Conservation (phyloP, 2,113 vertebrate species). For the Promerops cafer region DNA sequence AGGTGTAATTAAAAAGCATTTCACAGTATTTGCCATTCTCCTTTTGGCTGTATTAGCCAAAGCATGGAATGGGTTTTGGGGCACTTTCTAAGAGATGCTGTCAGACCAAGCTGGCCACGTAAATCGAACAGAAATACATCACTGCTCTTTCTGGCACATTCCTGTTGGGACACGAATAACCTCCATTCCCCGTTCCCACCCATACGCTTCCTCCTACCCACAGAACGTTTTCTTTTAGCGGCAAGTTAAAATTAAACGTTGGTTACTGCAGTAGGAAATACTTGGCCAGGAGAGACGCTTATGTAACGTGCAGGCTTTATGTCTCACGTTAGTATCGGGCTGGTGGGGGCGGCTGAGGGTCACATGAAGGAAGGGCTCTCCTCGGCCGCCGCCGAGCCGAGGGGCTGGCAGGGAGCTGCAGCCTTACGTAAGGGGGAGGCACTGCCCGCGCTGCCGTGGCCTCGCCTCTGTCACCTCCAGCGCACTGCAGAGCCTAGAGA, state of each 20-base stretch:
- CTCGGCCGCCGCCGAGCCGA: not conserved
- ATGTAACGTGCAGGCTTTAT: not conserved
- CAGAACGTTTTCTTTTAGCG: not conserved
- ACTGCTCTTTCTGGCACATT: not conserved
- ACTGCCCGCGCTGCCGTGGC: not conserved
- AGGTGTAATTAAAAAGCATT: not conserved
- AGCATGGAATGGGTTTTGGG: not conserved
- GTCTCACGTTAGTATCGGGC: not conserved
- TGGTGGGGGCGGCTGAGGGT: not conserved
- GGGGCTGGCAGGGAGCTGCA: not conserved
- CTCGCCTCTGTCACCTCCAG: not conserved
- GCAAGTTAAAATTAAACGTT: not conserved
- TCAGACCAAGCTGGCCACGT: not conserved
- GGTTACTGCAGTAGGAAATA: not conserved
- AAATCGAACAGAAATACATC: not conserved
- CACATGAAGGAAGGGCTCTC: not conserved
- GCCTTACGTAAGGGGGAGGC: not conserved
- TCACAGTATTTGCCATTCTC: accelerated
- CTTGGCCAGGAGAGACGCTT: not conserved
- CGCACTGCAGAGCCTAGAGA: not conserved
- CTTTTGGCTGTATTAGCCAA: not conserved
- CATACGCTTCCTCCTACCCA: not conserved
- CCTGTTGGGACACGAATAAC: not conserved
- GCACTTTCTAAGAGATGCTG: not conserved
- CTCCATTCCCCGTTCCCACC: not conserved